These are phyloP conservation scores for Carassius auratus DNA, from an alignment of 2,113 vertebrate genomes.

Conservation along the genomic window DNA sequence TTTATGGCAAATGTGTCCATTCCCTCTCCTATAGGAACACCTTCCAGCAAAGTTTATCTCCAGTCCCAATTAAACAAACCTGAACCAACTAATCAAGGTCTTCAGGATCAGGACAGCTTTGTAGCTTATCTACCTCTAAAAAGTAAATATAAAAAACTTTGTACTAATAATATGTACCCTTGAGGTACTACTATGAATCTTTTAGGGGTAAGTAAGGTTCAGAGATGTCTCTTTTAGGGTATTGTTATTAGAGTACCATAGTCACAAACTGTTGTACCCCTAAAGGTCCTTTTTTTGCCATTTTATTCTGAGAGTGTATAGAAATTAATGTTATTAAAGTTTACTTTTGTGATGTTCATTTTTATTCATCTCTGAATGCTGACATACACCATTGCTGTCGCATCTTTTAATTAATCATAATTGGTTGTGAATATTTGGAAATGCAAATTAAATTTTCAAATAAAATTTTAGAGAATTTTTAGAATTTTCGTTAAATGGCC, in stretches of 20 bases:
- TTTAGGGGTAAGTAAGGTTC: not conserved
- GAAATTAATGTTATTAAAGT: not conserved
- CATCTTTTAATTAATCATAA: not conserved
- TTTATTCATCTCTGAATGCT: too few species aligned
- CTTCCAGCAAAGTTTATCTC: not conserved
- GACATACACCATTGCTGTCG: not conserved
- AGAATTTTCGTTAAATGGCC: not conserved
- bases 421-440: not conserved
- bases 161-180: not conserved
- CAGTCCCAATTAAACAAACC: not conserved
- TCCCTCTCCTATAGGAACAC: not conserved
- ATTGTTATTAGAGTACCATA: too few species aligned
- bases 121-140: not conserved
- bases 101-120: not conserved
- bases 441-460: not conserved
- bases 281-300: not conserved
- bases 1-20: not conserved
- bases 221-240: not conserved
- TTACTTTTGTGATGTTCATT: too few species aligned
- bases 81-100: not conserved
- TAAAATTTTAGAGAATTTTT: not conserved
- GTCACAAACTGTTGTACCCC: not conserved
- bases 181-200: not conserved
- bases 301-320: not conserved
- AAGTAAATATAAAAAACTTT: not conserved